Evolutionary conservation across 2,888 invertebrate genomes (phyloP).

Genomic region (Eristalinus aeneus): DNA sequence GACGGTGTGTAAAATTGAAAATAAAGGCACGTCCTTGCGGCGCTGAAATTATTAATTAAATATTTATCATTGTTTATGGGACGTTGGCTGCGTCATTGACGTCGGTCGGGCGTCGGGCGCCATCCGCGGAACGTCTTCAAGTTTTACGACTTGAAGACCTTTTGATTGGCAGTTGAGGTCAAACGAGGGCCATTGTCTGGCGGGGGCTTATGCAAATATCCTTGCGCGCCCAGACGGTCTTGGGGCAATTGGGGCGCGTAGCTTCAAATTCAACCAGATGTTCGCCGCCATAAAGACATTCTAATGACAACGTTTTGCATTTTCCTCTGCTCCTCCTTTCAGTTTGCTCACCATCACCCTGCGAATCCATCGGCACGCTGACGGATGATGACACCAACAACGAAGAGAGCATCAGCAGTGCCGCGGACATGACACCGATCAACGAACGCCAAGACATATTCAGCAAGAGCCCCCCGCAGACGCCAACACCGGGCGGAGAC

Average conservation of each 20-base stretch:
- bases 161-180: constrained; percentile 62
- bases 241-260: neutral
- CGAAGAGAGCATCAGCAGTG: constrained; percentile 22
- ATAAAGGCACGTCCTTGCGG: constrained; percentile 27
- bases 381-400: constrained; percentile 82
- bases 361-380: constrained; percentile 87
- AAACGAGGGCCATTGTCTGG: constrained; percentile 56
- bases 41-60: constrained; percentile 57
- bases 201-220: constrained; percentile 59
- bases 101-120: neutral
- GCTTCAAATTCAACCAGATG: neutral
- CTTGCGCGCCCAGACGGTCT: constrained; percentile 47
- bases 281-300: neutral
- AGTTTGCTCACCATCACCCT: constrained; percentile 90
- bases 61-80: constrained; percentile 52
- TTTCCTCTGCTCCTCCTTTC: constrained; percentile 78
- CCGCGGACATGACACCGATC: constrained; percentile 49
- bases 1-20: constrained; percentile 58
- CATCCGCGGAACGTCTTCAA: neutral
- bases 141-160: constrained; percentile 26
- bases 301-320: constrained; percentile 10
- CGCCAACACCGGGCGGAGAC: constrained; percentile 62
- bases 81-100: neutral
- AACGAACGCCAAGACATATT: constrained; percentile 65
- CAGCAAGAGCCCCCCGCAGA: constrained; percentile 64